Evolutionary conservation across 2,888 invertebrate genomes (phyloP), one percentile per base, ranked within the genome.

Genomic region (Camptogramma bilineatum): DNA sequence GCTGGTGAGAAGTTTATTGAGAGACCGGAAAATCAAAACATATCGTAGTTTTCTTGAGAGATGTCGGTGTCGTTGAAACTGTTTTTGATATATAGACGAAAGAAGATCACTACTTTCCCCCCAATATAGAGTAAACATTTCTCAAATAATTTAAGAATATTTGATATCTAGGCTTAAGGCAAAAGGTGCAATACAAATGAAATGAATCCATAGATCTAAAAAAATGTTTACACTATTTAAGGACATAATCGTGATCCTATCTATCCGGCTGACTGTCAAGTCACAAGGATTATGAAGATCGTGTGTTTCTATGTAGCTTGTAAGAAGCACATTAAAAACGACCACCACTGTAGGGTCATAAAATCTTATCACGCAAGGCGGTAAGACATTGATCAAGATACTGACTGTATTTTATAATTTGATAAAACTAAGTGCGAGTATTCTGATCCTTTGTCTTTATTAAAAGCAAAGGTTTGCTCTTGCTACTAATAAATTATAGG

Each of bases 391-490:
- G 42, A 42, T 42, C 16, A 42, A 16, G 42, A 42, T 39, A 28
- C 9, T 13, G 8, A 59, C 59, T 31, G 17, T n/a, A 16, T 16
- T 42, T 28, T 39, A 51, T 19, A 31, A 55, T 42, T 24, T 16
- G 42, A 5, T 34, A 42, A n/a, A 42, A 16, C 16, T n/a, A 34
- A 52, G 34, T 34, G 34, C 13, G 34, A 28, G 5, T 28, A 31
- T 1, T 56, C 1, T 16, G 18, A 57, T 54, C 58, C 50, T 64
- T 54, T 48, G 24, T 17, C 17, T 60, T 52, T 39, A 13, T 10
- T 28, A 52, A 52, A 42, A 64, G 64, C 64, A 64, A 64, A 39
- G 9, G 0, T 51, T 39, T 42, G 17, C 19, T 39, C 1, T 62
- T 56, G 55, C 55, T 31, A 52, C 13, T 16, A 55, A 16, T 16